A percentile compares a stretch with the other conserved stretches of the same genome.
Conservation (phyloP, 2,888 invertebrate species). For the Caenorhabditis wallacei region DNA sequence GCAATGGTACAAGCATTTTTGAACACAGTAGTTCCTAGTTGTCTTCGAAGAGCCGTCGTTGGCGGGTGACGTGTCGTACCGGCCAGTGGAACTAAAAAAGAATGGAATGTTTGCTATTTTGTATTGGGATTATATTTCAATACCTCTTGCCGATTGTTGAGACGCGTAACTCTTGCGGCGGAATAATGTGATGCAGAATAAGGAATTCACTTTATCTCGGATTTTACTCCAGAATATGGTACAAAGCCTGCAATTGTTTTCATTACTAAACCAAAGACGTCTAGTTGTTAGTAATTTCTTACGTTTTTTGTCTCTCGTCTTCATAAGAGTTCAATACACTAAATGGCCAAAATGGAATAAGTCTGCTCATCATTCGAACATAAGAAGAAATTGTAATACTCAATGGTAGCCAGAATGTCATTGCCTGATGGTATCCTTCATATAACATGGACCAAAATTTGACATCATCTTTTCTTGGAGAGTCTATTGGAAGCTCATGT, state of each 20-base stretch:
- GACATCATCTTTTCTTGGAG: conserved; percentile 12
- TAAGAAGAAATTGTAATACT: conserved; percentile 57
- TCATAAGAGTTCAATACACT: conserved; percentile 43
- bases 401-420: conserved; percentile 69
- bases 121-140: conserved; percentile 17
- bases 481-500: conserved; percentile 16
- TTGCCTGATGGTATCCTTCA: conserved; percentile 67
- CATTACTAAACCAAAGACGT: background rate
- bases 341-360: conserved; percentile 63
- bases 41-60: conserved; percentile 54
- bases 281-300: conserved; percentile 1
- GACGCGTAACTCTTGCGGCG: conserved; percentile 23
- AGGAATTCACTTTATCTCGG: background rate
- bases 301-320: conserved; percentile 54
- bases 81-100: conserved; percentile 42
- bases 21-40: conserved; percentile 76
- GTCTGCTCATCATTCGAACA: conserved; percentile 60
- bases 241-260: conserved; percentile 30
- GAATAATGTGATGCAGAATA: conserved; percentile 37
- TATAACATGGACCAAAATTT: conserved; percentile 63
- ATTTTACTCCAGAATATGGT: conserved; percentile 51
- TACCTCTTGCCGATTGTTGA: conserved; percentile 48
- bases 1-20: conserved; percentile 77
- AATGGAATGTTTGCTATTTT: conserved; percentile 3
- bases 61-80: conserved; percentile 52